Conservation (phyloP, 2,113 vertebrate species). For the Pao palembangensis region DNA sequence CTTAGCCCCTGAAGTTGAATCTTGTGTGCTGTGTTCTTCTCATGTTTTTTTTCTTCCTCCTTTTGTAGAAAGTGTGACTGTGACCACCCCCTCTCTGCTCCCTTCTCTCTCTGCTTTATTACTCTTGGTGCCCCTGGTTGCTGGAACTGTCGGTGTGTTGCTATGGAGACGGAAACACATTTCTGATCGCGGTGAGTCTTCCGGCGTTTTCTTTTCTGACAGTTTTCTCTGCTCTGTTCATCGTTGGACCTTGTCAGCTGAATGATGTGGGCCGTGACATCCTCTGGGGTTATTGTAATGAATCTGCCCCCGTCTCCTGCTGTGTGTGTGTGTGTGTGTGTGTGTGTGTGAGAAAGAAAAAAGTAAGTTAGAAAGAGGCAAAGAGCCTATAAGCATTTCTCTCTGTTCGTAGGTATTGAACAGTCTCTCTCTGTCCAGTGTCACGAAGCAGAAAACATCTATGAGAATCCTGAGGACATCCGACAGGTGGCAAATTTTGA, state of each 20-base stretch:
- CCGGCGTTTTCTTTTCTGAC: slow-evolving; percentile 54
- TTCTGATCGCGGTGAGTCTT: slow-evolving; percentile 71
- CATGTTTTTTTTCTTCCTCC: slow-evolving; percentile 17
- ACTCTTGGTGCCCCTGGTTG: slow-evolving; percentile 74
- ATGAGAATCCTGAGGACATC: slow-evolving; percentile 75
- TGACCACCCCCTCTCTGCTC: slow-evolving; percentile 40
- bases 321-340: not conserved
- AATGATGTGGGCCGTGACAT: slow-evolving; percentile 59
- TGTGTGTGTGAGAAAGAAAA: not conserved
- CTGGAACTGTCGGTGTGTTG: slow-evolving; percentile 71
- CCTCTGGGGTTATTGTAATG: slow-evolving; percentile 61
- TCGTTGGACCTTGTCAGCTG: slow-evolving; percentile 48
- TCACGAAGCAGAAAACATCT: slow-evolving; percentile 73
- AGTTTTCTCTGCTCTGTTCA: slow-evolving; percentile 52
- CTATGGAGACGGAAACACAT: slow-evolving; percentile 77
- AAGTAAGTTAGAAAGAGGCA: too few relatives aligned
- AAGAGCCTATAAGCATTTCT: slow-evolving; percentile 15
- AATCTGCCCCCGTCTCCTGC: slow-evolving; percentile 41
- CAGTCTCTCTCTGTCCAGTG: slow-evolving; percentile 68
- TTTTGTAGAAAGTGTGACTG: slow-evolving; percentile 39
- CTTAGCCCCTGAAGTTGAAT: not conserved
- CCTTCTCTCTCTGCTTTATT: slow-evolving; percentile 70
- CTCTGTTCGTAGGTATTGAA: slow-evolving; percentile 61
- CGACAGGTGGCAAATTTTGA: slow-evolving; percentile 71
- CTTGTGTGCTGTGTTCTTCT: slow-evolving; percentile 15